Evolutionary conservation across 2,888 invertebrate species (phyloP), one percentile per base, ranked within the genome.

Genomic region (Bimastos eiseni): DNA sequence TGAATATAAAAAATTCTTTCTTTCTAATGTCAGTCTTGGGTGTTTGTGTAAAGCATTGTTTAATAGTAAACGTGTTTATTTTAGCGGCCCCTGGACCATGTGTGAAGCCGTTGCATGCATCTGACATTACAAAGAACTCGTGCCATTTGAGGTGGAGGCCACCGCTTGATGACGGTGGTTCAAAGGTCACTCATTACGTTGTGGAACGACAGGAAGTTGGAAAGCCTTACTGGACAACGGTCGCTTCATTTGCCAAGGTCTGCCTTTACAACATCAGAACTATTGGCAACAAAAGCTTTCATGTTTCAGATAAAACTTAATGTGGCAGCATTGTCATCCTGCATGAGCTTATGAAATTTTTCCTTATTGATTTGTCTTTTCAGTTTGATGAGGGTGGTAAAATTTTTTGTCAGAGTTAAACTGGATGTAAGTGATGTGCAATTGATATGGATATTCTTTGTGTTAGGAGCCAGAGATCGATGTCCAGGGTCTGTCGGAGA

Each of bases 401-500:
- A 70, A 30, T n/a, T 30, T 70, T 30, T 70, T 11, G n/a, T 70
- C 11, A 70, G 30, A n/a, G n/a, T 70, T 70, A 70, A n/a, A 70
- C n/a, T 70, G 30, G 49, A 19, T 6, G 15, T 49, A 70, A 70
- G 70, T 70, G 30, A n/a, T 17, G n/a, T 70, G n/a, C 6, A 70
- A 70, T 70, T 70, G n/a, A 70, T 70, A n/a, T 8, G 13, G 30
- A 8, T 30, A 21, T 38, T 41, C 30, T 34, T 89, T 89, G 24
- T 97, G 49, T 97, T 0, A 97, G 94, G 99, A 99, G 92, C 97
- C 97, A 0, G 96, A 96, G 41, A 98, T 97, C 95, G 97, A 97
- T 89, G 98, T 99, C 0, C 98, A 98, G 95, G 99, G 99, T 0
- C 96, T 99, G 91, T 97, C 98, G 1, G 98, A 99, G 95, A 98